Base-by-base conservation (phyloP, 2,888 invertebrate genomes). In the Fragum sueziense region DNA sequence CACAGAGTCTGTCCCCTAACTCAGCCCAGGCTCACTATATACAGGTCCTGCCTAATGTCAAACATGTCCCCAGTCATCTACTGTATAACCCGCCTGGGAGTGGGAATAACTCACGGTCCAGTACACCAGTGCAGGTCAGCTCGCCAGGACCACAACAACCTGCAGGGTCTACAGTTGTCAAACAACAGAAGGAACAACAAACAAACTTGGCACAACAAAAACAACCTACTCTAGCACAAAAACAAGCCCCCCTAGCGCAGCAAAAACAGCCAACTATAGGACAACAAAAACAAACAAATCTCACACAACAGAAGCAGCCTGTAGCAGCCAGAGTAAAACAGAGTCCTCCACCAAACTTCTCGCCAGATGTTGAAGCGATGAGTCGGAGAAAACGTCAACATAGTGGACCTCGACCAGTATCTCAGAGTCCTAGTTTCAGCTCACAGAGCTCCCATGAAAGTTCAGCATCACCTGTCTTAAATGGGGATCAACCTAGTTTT, bases 41-140 rank as follows among this genome's bases (percentile, higher is more conserved):
- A 68, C 90, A 90, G 83, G 85, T 92, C 31, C 82, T 92, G 62
- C 91, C 91, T 4, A 91, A 90, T 76, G 91, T 90, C 2, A 88
- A 87, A 79, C 90, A 91, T 83, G 88, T 89, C 1, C 90, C 90
- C 17, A 82, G 88, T 59, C 90, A 90, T 68, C 79, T 89, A 37
- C 70, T 88, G 61, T 79, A 76, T 57, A 84, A 73, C 51, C 85
- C 82, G 31, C 77, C 82, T 22, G 82, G 78, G 14, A 85, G 82
- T 76, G 79, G 84, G 9, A 84, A 70, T 47, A 83, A 77, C 74
- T 87, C 87, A 0, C 76, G 88, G 20, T 83, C 87, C 11, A 87
- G 85, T 47, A 88, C 87, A 20, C 86, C 86, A 41, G 80, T 83
- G 29, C 74, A 84, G 29, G 73, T 84, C 61, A 74, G 79, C 57